Evolutionary conservation across 2,113 vertebrate species (phyloP), one percentile per base, ranked within the genome.

Genomic region (Sylvicapra grimmia): DNA sequence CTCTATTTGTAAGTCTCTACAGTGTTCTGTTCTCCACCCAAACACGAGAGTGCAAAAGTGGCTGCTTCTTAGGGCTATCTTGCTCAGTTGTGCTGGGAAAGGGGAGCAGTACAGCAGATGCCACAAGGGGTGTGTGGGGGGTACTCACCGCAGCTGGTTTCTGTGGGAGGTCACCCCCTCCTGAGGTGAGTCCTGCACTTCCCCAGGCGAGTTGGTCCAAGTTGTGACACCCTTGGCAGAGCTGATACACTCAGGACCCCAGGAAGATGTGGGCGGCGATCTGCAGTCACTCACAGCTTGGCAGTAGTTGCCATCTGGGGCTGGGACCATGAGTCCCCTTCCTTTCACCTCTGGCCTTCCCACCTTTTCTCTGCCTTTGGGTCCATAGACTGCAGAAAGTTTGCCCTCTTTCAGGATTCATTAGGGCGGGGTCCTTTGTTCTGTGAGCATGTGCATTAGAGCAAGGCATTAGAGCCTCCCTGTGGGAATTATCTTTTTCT

Each of bases 201-300:
- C 2, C 1, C 19, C n/a, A 36, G 65, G n/a, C 0, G 8, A 72
- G 2, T 11, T 36, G n/a, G n/a, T 36, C 65, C 4, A 0, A n/a
- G 9, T 23, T 72, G 65, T 21, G n/a, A 36, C 19, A 21, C 65
- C 65, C 18, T 72, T 72, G n/a, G 65, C n/a, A 21, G n/a, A 36
- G 65, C 19, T 23, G 65, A 36, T 5, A 23, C n/a, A 36, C n/a
- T 72, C 65, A 72, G 65, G n/a, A 72, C 19, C n/a, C 65, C 19
- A 72, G 65, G 65, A 36, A 36, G 65, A 21, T 10, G 18, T 21
- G 65, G 19, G 65, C 21, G 65, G n/a, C 5, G 19, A 72, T 36
- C 65, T 72, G 65, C n/a, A 72, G 65, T 12, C 65, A 72, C n/a
- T 36, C 65, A 21, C 65, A 36, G 65, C 65, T 72, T 72, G n/a